Percentiles rank a stretch among this genome's conserved stretches.
These are phyloP conservation scores for Falco concolor DNA, from an alignment of 2,797 vertebrate species.

Conservation along the genomic window DNA sequence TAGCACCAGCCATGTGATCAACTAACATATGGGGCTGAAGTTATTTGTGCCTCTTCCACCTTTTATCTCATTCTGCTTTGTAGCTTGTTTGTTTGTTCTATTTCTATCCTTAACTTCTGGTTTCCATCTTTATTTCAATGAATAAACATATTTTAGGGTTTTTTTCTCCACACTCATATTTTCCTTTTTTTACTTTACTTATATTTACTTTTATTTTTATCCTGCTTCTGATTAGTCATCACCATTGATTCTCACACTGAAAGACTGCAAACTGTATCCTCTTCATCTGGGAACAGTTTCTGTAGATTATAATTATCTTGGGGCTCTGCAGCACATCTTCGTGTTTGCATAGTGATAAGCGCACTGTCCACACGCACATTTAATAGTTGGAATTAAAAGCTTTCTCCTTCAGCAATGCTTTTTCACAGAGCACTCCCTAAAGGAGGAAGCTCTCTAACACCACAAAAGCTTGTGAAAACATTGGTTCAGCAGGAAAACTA, in stretches of 20 bases:
- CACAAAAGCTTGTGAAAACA: slow-evolving; percentile 31
- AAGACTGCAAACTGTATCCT: slow-evolving; percentile 52
- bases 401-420: slow-evolving; percentile 33
- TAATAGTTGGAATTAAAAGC: slow-evolving; percentile 51
- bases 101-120: slow-evolving; percentile 54
- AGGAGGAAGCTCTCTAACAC: slow-evolving; percentile 5
- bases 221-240: slow-evolving; percentile 64
- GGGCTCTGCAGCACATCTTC: slow-evolving; percentile 54
- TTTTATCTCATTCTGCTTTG: slow-evolving; percentile 57
- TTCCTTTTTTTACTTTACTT: slow-evolving; percentile 50
- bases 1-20: slow-evolving; percentile 10
- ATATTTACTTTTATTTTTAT: slow-evolving; percentile 69
- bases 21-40: slow-evolving; percentile 42
- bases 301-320: slow-evolving; percentile 64
- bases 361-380: slow-evolving; percentile 28
- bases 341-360: slow-evolving; percentile 58
- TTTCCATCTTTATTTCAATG: slow-evolving; percentile 56
- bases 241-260: slow-evolving; percentile 58
- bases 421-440: slow-evolving; percentile 31
- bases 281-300: slow-evolving; percentile 59
- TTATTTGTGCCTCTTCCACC: slow-evolving; percentile 36
- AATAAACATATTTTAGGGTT: slow-evolving; percentile 15
- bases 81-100: slow-evolving; percentile 56
- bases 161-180: slow-evolving; percentile 6
- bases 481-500: slow-evolving; percentile 2